Percentiles rank a stretch among this genome's conserved stretches.
Conservation (phyloP, 2,888 invertebrate genomes). For the Acrobasis suavella region DNA sequence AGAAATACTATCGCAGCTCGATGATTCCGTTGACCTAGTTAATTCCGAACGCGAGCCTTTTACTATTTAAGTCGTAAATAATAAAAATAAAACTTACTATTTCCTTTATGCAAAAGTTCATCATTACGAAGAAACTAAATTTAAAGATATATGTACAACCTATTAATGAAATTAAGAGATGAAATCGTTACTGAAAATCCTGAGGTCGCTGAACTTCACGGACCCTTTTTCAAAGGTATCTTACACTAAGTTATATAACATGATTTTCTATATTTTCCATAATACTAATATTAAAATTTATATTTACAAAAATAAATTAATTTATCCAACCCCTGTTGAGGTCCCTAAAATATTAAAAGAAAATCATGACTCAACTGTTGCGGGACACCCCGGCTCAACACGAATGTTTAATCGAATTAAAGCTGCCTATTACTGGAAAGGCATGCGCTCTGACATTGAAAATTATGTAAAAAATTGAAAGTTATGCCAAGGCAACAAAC, state of each 20-base stretch:
- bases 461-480: slow-evolving; percentile 9
- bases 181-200: too few relatives aligned
- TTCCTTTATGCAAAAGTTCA: too few relatives aligned
- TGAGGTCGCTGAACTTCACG: not conserved
- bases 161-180: too few relatives aligned
- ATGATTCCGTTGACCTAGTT: too few relatives aligned
- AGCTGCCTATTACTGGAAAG: slow-evolving; percentile 5
- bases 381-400: slow-evolving; percentile 10
- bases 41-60: too few relatives aligned
- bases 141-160: too few relatives aligned
- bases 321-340: slow-evolving; percentile 8
- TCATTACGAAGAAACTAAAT: too few relatives aligned
- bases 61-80: too few relatives aligned
- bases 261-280: not conserved
- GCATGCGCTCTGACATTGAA: slow-evolving; percentile 7
- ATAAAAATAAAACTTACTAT: too few relatives aligned
- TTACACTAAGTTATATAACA: slow-evolving; percentile 14
- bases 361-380: slow-evolving; percentile 8
- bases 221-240: not conserved
- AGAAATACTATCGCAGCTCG: too few relatives aligned
- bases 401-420: slow-evolving; percentile 6
- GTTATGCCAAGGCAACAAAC: slow-evolving; percentile 5
- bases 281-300: not conserved
- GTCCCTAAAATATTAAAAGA: slow-evolving; percentile 9
- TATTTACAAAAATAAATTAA: not conserved